Evolutionary conservation across 1,140 invertebrate genomes (phyloP).

Genomic region (Eueides isabella): DNA sequence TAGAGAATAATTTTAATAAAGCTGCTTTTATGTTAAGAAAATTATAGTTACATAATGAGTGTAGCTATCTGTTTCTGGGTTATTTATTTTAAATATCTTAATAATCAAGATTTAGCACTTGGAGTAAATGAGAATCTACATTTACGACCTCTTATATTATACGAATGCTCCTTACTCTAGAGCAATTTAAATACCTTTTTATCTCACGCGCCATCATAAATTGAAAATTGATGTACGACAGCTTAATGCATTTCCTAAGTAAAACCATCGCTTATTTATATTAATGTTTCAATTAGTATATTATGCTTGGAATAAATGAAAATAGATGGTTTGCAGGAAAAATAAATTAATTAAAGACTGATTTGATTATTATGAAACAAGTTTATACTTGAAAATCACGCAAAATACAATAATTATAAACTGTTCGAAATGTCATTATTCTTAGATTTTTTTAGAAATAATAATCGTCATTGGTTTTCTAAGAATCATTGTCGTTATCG

Average conservation of each 20-base stretch:
- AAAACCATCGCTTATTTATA: slow-evolving; percentile 42
- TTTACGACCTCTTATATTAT: slow-evolving; percentile 54
- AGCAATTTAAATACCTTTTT: slow-evolving; percentile 53
- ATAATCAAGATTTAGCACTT: slow-evolving; percentile 56
- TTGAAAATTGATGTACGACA: slow-evolving; percentile 54
- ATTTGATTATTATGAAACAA: not conserved
- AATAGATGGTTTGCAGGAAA: not conserved
- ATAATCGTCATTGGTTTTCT: too few relatives aligned
- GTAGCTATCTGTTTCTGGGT: slow-evolving; percentile 48
- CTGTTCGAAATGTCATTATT: too few relatives aligned
- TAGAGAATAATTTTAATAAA: slow-evolving; percentile 13
- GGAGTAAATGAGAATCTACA: slow-evolving; percentile 38
- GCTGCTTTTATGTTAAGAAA: slow-evolving; percentile 38
- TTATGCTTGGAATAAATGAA: slow-evolving; percentile 3
- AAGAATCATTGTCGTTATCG: too few relatives aligned
- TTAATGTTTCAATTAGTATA: slow-evolving; percentile 28
- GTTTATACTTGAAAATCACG: not conserved
- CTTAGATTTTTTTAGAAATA: too few relatives aligned
- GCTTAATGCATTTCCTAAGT: slow-evolving; percentile 46
- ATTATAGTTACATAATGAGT: slow-evolving; percentile 43
- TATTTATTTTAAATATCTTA: slow-evolving; percentile 61
- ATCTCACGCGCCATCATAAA: slow-evolving; percentile 50
- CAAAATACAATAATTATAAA: too few relatives aligned
- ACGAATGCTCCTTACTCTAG: slow-evolving; percentile 46
- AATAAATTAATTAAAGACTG: not conserved